Evolutionary conservation across 2,797 vertebrate genomes (phyloP).

Genomic region (Scolopax bukidnonensis): DNA sequence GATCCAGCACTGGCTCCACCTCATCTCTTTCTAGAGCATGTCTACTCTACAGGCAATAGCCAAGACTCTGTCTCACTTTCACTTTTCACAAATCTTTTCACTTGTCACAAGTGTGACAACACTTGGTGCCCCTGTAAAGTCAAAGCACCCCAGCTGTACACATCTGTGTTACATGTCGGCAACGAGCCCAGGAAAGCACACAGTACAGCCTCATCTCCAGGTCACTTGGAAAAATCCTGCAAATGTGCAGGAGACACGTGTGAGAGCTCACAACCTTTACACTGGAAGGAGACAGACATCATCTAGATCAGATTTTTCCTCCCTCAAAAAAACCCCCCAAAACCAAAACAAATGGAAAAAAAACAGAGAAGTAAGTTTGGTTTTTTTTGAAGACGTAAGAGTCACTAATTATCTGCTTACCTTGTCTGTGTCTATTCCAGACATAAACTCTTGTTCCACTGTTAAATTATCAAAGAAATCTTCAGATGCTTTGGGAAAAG

Average conservation of each 20-base stretch:
- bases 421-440: constrained; percentile 98
- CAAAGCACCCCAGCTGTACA: not conserved
- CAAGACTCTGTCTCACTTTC: not conserved
- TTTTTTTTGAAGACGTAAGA: rapidly evolving
- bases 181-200: not conserved
- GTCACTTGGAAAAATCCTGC: not conserved
- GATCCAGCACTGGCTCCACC: not conserved
- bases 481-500: constrained; percentile 88
- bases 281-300: not conserved
- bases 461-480: constrained; percentile 98
- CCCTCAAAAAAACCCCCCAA: not conserved
- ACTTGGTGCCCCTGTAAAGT: rapidly evolving
- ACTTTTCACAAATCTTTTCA: too few relatives aligned
- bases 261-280: not conserved
- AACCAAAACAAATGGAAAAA: not conserved
- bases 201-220: not conserved
- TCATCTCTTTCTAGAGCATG: not conserved
- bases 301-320: not conserved
- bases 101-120: not conserved
- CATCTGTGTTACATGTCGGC: not conserved
- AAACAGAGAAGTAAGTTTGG: not conserved
- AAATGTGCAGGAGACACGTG: not conserved
- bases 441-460: constrained; percentile 99
- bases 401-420: constrained; percentile 67
- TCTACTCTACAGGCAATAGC: not conserved